phyloP scores from a whole-genome alignment of 2,113 vertebrate genomes.

The Sylvia atricapilla region DNA sequence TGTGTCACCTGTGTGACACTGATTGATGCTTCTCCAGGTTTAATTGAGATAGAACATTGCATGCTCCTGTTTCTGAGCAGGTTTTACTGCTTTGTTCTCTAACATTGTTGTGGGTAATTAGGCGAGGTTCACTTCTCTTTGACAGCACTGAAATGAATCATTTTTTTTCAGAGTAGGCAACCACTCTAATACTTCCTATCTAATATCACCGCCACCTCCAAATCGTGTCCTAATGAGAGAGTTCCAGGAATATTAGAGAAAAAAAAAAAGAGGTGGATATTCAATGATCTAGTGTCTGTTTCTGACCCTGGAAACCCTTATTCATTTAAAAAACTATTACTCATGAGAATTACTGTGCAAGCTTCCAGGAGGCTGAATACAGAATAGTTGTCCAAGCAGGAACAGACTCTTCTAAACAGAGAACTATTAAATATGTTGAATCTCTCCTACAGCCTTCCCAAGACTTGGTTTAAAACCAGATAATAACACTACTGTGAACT shows the following conservation, averaged over 20 bases:
- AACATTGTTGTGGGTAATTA: background rate
- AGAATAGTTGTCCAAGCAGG: background rate
- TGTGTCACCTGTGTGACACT: background rate
- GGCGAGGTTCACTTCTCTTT: background rate
- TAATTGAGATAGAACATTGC: background rate
- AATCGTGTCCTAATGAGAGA: background rate
- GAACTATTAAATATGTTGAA: background rate
- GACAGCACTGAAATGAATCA: background rate
- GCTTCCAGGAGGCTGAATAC: background rate
- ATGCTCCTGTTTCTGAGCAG: background rate
- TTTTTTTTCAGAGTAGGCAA: background rate
- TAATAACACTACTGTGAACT: background rate
- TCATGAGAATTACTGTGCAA: background rate
- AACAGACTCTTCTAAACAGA: background rate
- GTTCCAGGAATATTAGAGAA: background rate
- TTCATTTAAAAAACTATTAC: background rate
- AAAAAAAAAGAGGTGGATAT: background rate
- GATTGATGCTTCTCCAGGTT: background rate
- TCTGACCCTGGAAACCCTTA: conserved; percentile 14
- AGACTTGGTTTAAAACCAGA: background rate
- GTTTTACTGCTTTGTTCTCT: background rate
- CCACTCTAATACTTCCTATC: background rate
- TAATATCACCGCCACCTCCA: background rate
- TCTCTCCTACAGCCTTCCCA: background rate
- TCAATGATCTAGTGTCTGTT: background rate